Evolutionary conservation across 1,140 invertebrate species (phyloP), one percentile per base, ranked within the genome.

Genomic region (Limonius californicus): DNA sequence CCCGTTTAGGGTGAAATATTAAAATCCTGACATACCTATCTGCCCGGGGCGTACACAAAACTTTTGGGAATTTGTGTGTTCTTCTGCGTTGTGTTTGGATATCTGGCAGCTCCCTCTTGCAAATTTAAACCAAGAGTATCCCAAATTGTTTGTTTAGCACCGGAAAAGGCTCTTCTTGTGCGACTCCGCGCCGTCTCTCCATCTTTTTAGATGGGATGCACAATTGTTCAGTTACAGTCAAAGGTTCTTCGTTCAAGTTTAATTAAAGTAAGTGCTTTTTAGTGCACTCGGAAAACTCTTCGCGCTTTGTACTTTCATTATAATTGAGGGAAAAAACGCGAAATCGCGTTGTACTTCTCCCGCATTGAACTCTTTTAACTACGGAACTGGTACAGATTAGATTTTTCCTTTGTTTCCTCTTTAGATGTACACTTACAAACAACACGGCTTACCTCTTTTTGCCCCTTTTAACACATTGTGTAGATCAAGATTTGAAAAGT

Each of bases 1-100:
- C 43, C 53, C 19, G 32, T 61, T 60, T 61, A 43, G 54, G 54
- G 42, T 56, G 60, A 61, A 61, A 56, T 61, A 61, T 56, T 56
- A 61, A 61, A 56, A 61, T 42, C 35, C 54, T 61, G 35, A 47
- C 59, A 54, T 32, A 32, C 14, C 32, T 55, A 53, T 61, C 60
- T 47, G 57, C 30, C 20, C 15, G 9, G 55, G 39, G 55, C 30
- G 30, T 57, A 39, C 39, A 19, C 30, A 9, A 39, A 18, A 57
- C 30, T 39, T 57, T 57, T 18, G 55, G 30, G 23, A 39, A 57
- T 39, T 57, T 57, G 3, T 57, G 35, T 39, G 9, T 9, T 3
- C 23, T 27, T 9, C 23, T 27, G 3, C 9, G 23, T 39, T 7
- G 7, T 39, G n/a, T n/a, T 39, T 39, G 8, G n/a, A 1, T 12